A percentile compares a stretch with the other conserved stretches of the same genome.
Conservation (phyloP, 2,888 invertebrate species). For the Drosophila atripex region DNA sequence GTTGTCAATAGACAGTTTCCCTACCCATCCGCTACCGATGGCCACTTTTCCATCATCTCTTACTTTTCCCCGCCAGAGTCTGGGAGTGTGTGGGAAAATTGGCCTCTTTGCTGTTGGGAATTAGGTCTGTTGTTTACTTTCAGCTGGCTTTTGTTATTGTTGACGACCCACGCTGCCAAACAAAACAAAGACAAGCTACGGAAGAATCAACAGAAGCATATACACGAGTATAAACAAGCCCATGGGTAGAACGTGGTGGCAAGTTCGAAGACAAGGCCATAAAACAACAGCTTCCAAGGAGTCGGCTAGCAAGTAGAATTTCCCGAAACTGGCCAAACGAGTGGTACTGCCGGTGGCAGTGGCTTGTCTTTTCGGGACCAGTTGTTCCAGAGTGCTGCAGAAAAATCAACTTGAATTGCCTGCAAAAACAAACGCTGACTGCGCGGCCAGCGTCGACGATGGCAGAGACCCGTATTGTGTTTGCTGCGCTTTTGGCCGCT, state of each 20-base stretch:
- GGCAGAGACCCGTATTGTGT: conserved; percentile 68
- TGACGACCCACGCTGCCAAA: conserved; percentile 46
- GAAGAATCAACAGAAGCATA: conserved; percentile 17
- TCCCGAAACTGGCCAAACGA: conserved; percentile 62
- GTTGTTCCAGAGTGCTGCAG: conserved; percentile 53
- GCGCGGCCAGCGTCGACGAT: conserved; percentile 24
- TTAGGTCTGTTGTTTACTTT: conserved; percentile 74
- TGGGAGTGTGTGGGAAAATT: conserved; percentile 42
- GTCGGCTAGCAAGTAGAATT: conserved; percentile 38
- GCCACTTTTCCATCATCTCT: conserved; percentile 35
- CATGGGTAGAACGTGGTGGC: conserved; percentile 20
- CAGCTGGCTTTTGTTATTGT: conserved; percentile 52
- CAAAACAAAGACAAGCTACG: conserved; percentile 35
- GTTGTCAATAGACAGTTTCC: conserved; percentile 34
- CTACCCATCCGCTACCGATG: conserved; percentile 10
- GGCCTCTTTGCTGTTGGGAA: conserved; percentile 66
- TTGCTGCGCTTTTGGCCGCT: conserved; percentile 62
- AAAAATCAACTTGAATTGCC: conserved; percentile 28
- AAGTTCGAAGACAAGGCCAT: conserved; percentile 59
- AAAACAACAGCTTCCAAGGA: conserved; percentile 34
- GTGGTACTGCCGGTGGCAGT: conserved; percentile 18
- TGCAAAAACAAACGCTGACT: conserved; percentile 42
- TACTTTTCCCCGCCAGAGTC: conserved; percentile 14
- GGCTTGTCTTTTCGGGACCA: conserved; percentile 50
- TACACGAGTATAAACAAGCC: conserved; percentile 37